phyloP scores from a whole-genome alignment of 1,140 invertebrate species.

The Agrilus planipennis region DNA sequence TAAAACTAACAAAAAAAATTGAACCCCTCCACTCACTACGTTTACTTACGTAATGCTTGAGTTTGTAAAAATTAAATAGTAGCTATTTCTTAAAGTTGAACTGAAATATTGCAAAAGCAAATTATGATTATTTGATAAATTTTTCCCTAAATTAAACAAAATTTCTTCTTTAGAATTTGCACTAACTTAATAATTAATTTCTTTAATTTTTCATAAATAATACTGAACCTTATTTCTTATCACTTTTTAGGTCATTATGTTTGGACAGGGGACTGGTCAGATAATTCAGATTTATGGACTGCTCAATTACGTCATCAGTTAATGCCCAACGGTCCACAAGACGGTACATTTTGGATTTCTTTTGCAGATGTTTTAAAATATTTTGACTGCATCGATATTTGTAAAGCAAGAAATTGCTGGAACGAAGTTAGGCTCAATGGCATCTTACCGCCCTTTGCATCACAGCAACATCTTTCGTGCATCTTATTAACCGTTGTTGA shows the following conservation, averaged over 20 bases:
- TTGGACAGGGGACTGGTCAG: constrained; percentile 95
- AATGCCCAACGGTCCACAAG: constrained; percentile 69
- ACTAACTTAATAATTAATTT: too few species aligned
- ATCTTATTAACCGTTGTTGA: constrained; percentile 81
- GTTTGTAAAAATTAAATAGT: too few species aligned
- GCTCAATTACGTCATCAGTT: constrained; percentile 56
- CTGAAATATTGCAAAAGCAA: too few species aligned
- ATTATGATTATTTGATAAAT: too few species aligned
- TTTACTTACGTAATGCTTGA: too few species aligned
- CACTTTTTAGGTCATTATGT: constrained; percentile 65
- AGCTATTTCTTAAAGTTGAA: too few species aligned
- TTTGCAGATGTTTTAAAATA: constrained; percentile 90
- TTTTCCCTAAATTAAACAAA: too few species aligned
- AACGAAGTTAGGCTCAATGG: constrained; percentile 82
- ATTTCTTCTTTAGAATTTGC: too few species aligned
- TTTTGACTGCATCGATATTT: constrained; percentile 98
- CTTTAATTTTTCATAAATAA: too few species aligned
- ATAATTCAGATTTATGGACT: constrained; percentile 79
- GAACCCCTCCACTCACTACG: too few species aligned
- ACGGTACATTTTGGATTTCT: constrained; percentile 97
- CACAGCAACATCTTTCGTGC: constrained; percentile 68
- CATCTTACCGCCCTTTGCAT: constrained; percentile 71
- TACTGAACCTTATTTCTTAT: not conserved
- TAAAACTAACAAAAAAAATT: too few species aligned
- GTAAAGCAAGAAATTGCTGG: constrained; percentile 90